A percentile compares a stretch with the other conserved stretches of the same genome.
These are phyloP conservation scores for Leptonema lineaticorne DNA, from an alignment of 1,140 invertebrate genomes.

Conservation along the genomic window DNA sequence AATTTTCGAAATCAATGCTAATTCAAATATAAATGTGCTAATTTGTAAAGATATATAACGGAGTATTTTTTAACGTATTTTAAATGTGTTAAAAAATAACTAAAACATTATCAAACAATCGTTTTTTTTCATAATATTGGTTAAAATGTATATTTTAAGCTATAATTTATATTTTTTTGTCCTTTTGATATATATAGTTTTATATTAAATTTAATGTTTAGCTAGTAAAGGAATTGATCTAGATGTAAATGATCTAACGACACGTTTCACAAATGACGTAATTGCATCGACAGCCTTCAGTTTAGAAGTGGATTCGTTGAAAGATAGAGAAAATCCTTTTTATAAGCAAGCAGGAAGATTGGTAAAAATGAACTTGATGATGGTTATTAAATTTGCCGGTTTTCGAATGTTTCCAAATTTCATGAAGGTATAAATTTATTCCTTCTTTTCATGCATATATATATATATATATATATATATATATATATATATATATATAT, in stretches of 20 bases:
- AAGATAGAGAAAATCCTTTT: slow-evolving; percentile 55
- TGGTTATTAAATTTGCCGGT: slow-evolving; percentile 29
- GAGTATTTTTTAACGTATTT: too few relatives aligned
- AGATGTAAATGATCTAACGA: slow-evolving; percentile 56
- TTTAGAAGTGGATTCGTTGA: slow-evolving; percentile 58
- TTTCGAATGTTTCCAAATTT: slow-evolving; percentile 28
- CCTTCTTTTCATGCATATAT: background rate
- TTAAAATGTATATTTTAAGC: background rate
- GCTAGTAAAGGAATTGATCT: slow-evolving; percentile 44
- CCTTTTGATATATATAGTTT: too few relatives aligned
- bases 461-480: too few relatives aligned
- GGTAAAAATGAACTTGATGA: background rate
- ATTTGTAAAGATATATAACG: too few relatives aligned
- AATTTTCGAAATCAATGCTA: background rate
- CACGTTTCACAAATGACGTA: slow-evolving; percentile 61
- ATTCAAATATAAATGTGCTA: too few relatives aligned
- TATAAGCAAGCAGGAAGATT: slow-evolving; percentile 52
- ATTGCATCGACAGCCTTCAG: slow-evolving; percentile 51
- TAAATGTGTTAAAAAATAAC: too few relatives aligned
- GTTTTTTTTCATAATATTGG: too few relatives aligned
- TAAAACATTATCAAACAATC: too few relatives aligned
- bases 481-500: too few relatives aligned
- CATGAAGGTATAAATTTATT: slow-evolving; percentile 29
- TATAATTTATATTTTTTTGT: background rate
- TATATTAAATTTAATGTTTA: background rate